These are phyloP conservation scores for Oreochromis niloticus DNA, from an alignment of 2,113 vertebrate genomes.

Conservation along the genomic window DNA sequence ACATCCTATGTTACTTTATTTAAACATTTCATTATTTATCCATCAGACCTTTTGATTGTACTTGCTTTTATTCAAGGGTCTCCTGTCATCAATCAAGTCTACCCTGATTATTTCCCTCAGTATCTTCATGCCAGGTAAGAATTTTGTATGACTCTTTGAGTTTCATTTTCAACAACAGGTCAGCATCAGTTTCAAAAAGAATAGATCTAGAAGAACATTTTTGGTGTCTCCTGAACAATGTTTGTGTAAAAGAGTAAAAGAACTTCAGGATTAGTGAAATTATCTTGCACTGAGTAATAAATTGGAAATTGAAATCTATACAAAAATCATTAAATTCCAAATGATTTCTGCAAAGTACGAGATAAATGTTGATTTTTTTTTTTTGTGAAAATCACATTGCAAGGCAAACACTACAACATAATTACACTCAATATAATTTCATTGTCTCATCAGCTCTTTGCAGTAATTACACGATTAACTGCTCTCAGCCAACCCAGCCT, in stretches of 20 bases:
- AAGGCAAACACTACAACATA: not conserved
- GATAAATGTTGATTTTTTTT: not conserved
- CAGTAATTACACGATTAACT: conserved; percentile 29
- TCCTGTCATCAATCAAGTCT: not conserved
- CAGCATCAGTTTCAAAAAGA: not conserved
- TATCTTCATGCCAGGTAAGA: conserved; percentile 26
- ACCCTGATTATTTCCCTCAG: not conserved
- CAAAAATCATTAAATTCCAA: not conserved
- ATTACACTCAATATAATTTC: not conserved
- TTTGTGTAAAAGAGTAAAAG: not conserved
- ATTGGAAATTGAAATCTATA: not conserved
- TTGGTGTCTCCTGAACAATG: not conserved
- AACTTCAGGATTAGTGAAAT: not conserved
- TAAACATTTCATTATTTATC: not conserved
- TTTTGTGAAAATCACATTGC: not conserved
- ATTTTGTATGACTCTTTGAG: not conserved
- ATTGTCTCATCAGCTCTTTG: conserved; percentile 10
- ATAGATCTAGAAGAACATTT: not conserved
- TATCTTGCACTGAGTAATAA: not conserved
- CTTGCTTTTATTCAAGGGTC: conserved; percentile 3
- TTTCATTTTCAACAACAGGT: not conserved
- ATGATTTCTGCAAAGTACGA: not conserved
- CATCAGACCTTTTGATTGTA: not conserved
- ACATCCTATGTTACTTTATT: not conserved
- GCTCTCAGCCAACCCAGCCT: conserved; percentile 38